Evolutionary conservation across 2,888 invertebrate species (phyloP).

Genomic region (Apodemia hepburni): DNA sequence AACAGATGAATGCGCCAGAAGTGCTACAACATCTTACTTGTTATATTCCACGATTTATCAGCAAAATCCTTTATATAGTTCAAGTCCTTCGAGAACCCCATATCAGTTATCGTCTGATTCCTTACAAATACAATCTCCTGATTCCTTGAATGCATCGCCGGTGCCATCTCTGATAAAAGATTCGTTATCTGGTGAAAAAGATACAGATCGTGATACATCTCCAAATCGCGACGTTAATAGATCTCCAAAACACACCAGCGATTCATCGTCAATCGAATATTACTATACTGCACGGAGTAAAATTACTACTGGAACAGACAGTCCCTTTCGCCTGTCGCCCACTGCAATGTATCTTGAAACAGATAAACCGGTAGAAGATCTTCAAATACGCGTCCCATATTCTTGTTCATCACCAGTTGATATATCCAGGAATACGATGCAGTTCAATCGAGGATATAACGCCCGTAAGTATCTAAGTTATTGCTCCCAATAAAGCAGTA

Average conservation of each 20-base stretch:
- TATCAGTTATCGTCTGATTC: not conserved
- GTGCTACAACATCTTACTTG: slow-evolving; percentile 43
- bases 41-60: slow-evolving; percentile 40
- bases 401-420: not conserved
- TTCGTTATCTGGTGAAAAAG: not conserved
- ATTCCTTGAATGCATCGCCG: not conserved
- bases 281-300: not conserved
- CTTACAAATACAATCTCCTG: not conserved
- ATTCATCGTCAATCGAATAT: not conserved
- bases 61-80: slow-evolving; percentile 23
- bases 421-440: not conserved
- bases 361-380: slow-evolving; percentile 20
- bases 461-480: slow-evolving; percentile 43
- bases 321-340: slow-evolving; percentile 30
- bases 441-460: slow-evolving; percentile 36
- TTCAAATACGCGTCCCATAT: not conserved
- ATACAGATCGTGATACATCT: not conserved
- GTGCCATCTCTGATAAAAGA: not conserved
- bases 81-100: slow-evolving; percentile 20
- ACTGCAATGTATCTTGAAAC: slow-evolving; percentile 38
- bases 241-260: not conserved
- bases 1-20: slow-evolving; percentile 30
- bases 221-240: not conserved
- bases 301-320: not conserved
- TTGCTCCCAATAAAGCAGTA: no score